Base-by-base conservation (phyloP, 2,888 invertebrate genomes). In the Leptura quadrifasciata region DNA sequence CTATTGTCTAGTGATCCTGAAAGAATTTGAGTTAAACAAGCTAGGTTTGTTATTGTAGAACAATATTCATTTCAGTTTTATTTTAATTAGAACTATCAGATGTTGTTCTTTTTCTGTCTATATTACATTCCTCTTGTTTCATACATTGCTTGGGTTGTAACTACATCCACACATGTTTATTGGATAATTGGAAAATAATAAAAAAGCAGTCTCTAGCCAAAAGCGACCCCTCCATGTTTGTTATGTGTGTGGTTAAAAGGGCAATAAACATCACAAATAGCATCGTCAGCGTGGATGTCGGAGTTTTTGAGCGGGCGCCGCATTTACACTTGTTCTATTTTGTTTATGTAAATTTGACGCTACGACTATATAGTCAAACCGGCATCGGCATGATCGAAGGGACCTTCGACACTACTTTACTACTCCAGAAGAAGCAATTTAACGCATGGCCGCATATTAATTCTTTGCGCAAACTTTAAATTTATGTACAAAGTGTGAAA, bases 271-370 rank as follows among this genome's bases (percentile, higher is more conserved):
- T 82, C 76, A 79, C 77, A 74, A 84, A 81, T 80, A 77, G 82
- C 82, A 81, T 79, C 81, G 83, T 82, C 80, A 81, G 81, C 82
- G 79, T 73, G 75, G 79, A 75, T 72, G 75, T 69, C 57, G 77
- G 74, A 72, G 75, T 82, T 81, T 77, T 77, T 76, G 80, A 80
- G 75, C 80, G 77, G 78, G 79, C 81, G 78, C 79, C 82, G 79
- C 80, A 76, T 84, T 84, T 82, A 84, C 84, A 84, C 83, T 84
- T 84, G 84, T 84, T 83, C 82, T 84, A 83, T 84, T 84, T 84
- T 82, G 84, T 84, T 84, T 84, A 84, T 84, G 84, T 81, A 84
- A 84, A 84, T 83, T 83, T 79, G 67, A 75, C 71, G 78, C 74
- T 72, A 61, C 67, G 69, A 63, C 76, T 78, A 58, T 68, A 72